A percentile compares a stretch with the other conserved stretches of the same genome.
phyloP scores from a whole-genome alignment of 2,888 invertebrate genomes.

The Sycophila texana region DNA sequence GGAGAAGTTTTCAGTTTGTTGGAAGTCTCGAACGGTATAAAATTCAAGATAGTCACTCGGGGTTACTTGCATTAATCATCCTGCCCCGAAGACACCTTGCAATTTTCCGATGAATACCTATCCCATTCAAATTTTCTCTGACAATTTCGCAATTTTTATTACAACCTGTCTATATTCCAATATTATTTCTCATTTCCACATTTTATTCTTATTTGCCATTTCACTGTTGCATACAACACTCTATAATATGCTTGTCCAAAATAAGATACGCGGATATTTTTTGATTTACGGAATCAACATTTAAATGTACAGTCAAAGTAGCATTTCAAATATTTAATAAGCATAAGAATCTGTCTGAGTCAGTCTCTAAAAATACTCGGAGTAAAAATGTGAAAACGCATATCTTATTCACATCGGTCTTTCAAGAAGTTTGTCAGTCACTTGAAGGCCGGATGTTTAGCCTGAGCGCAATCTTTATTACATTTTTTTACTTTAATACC shows the following conservation, averaged over 20 bases:
- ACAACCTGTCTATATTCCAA: too few species aligned
- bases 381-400: neutral
- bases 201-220: neutral
- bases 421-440: neutral
- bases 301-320: too few species aligned
- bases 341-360: neutral
- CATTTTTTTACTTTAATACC: neutral
- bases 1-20: constrained; percentile 18
- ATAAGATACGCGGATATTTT: neutral
- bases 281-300: neutral
- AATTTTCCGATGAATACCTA: constrained; percentile 67
- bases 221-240: neutral
- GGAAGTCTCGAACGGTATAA: constrained; percentile 37
- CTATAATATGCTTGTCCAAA: neutral
- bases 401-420: neutral
- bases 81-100: constrained; percentile 63
- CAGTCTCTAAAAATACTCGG: neutral
- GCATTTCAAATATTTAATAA: neutral
- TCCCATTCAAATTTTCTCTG: constrained; percentile 61
- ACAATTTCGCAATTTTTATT: neutral
- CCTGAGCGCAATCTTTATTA: constrained; percentile 58
- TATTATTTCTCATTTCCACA: neutral
- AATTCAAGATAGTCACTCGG: constrained; percentile 40
- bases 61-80: constrained; percentile 58
- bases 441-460: constrained; percentile 68